Evolutionary conservation across 2,888 invertebrate species (phyloP), one percentile per base, ranked within the genome.

Genomic region (Arctia plantaginis): DNA sequence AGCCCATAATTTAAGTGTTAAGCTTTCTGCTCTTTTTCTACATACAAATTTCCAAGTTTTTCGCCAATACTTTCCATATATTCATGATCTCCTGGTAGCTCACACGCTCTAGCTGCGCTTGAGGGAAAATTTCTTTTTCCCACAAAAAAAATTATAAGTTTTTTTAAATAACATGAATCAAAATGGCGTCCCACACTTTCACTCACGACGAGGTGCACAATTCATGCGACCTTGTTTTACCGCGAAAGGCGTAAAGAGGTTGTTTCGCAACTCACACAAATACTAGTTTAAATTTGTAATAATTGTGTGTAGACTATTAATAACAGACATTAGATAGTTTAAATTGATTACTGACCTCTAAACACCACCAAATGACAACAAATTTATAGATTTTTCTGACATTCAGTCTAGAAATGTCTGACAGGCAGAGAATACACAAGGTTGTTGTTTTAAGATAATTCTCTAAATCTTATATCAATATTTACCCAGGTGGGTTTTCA

Each of bases 101-200:
- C 69, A 59, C 35, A 69, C 68, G 23, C 3, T 55, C 35, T 68
- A 33, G 12, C 13, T 23, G 15, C 68, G 51, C n/a, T 35, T n/a
- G 8, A 51, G 51, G 35, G 47, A 68, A 35, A 44, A n/a, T n/a
- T 23, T 23, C n/a, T 15, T 27, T 71, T 65, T 65, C 33, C 18
- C 39, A 65, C 47, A 15, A 62, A 70, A n/a, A n/a, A 71, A 71
- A 20, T 8, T 62, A 39, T 13, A 30, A 27, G 15, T 41, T 66
- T 20, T 18, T 65, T 62, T 73, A 62, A 47, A 41, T 44, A 33
- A 55, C 66, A 62, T 62, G 44, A 68, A 20, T 33, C 70, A 74
- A 76, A 55, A 75, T 75, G 76, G 70, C 71, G 33, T 13, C 51
- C n/a, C 23, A 47, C 39, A 82, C 82, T 82, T 82, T 82, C 80